These are phyloP conservation scores for Coregonus ussuriensis DNA, from an alignment of 2,797 vertebrate genomes.

Conservation along the genomic window DNA sequence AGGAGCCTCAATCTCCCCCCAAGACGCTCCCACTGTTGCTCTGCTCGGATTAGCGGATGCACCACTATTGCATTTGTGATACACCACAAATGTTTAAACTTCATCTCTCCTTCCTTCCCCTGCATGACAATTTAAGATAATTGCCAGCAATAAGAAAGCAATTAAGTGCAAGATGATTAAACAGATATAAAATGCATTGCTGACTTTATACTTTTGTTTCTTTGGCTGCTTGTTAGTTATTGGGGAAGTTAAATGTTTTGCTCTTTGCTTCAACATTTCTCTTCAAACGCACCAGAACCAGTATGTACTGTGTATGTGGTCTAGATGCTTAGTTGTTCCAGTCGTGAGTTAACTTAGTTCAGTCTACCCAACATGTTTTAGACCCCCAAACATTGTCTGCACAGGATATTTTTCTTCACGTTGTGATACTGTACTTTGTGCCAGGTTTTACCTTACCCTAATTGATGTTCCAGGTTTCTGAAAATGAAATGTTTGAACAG, in stretches of 20 bases:
- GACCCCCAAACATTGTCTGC: constrained; percentile 52
- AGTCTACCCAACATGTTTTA: neutral
- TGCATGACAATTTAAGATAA: constrained; percentile 10
- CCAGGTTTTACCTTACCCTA: constrained; percentile 51
- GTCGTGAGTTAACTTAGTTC: neutral
- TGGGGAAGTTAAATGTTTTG: neutral
- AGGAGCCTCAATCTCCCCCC: constrained; percentile 69
- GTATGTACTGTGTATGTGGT: neutral
- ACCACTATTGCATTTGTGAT: constrained; percentile 86
- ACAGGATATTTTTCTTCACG: constrained; percentile 47
- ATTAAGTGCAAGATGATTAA: neutral
- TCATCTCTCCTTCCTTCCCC: constrained; percentile 54
- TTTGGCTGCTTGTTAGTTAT: neutral
- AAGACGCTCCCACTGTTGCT: constrained; percentile 79
- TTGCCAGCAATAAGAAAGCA: constrained; percentile 3
- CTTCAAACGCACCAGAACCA: neutral
- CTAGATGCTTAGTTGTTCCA: neutral
- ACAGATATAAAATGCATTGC: neutral
- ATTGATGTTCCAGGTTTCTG: constrained; percentile 59
- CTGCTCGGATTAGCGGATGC: constrained; percentile 80
- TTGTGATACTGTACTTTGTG: constrained; percentile 69
- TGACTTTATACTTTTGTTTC: neutral
- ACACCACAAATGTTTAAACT: constrained; percentile 80
- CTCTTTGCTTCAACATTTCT: neutral
- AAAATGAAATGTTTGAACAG: constrained; percentile 7